Conservation (phyloP, 2,113 vertebrate genomes). For the Rafetus swinhoei region DNA sequence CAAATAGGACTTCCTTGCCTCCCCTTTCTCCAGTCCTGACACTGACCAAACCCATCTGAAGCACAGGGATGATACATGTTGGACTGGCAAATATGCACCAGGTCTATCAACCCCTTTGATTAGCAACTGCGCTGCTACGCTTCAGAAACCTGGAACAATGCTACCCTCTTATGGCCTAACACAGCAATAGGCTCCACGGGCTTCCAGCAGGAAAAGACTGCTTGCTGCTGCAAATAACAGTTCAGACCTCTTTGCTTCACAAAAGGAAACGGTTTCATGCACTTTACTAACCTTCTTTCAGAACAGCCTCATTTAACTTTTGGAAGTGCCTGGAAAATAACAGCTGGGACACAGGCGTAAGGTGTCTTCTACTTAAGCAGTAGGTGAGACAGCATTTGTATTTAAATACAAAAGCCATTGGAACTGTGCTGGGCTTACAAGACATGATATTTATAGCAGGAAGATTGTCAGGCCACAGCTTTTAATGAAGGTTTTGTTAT, state of each 20-base stretch:
- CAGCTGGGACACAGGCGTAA: background rate
- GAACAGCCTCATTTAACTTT: background rate
- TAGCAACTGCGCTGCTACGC: accelerated
- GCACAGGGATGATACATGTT: background rate
- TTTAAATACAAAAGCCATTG: background rate
- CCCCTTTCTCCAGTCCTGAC: background rate
- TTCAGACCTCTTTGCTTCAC: accelerated
- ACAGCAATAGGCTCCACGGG: background rate
- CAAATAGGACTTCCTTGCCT: background rate
- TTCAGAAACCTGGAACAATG: conserved; percentile 26
- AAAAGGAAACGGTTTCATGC: accelerated
- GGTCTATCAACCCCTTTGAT: accelerated
- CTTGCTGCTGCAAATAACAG: too few species aligned
- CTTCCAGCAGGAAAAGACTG: background rate
- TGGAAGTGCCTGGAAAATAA: background rate
- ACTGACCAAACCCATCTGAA: background rate
- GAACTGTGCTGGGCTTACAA: background rate
- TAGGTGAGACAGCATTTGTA: background rate
- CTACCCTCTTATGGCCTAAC: conserved; percentile 42
- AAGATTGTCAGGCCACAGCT: background rate
- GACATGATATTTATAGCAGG: background rate
- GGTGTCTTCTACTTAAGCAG: background rate
- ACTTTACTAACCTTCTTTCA: background rate
- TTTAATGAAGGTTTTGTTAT: background rate
- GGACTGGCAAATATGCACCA: background rate